These are phyloP conservation scores for Macquaria australasica DNA, from an alignment of 2,113 vertebrate genomes.

Conservation along the genomic window DNA sequence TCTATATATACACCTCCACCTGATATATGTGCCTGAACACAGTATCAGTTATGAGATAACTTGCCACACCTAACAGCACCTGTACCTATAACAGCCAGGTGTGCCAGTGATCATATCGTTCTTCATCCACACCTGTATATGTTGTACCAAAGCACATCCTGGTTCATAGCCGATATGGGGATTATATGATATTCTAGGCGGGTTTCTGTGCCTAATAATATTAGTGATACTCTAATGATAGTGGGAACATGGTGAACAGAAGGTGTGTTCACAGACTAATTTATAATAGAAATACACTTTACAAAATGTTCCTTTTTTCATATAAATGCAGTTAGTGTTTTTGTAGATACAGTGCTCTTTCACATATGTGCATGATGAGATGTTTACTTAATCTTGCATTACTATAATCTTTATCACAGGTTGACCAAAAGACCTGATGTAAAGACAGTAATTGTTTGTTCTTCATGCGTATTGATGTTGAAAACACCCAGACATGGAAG, in stretches of 20 bases:
- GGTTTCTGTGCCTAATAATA: conserved; percentile 11
- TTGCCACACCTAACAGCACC: neutral
- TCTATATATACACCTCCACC: conserved; percentile 78
- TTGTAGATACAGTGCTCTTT: conserved; percentile 15
- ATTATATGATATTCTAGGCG: neutral
- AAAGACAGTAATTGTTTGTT: conserved; percentile 19
- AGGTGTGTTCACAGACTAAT: neutral
- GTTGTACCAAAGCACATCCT: neutral
- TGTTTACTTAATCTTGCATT: conserved; percentile 39
- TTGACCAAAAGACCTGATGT: conserved; percentile 28
- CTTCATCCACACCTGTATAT: conserved; percentile 18
- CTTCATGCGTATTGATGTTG: conserved; percentile 4
- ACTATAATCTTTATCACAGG: neutral
- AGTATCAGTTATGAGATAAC: neutral
- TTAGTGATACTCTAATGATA: neutral
- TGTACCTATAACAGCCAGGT: neutral
- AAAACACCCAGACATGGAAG: conserved; percentile 47
- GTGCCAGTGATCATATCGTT: neutral
- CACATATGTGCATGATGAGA: conserved; percentile 21
- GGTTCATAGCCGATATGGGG: neutral
- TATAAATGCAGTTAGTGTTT: conserved; percentile 24
- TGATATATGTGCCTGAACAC: conserved; percentile 38
- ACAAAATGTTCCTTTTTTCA: neutral
- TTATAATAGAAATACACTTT: conserved; percentile 17
- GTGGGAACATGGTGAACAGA: neutral